phyloP scores from a whole-genome alignment of 1,140 invertebrate species.

The Philotrypesis tridentata region DNA sequence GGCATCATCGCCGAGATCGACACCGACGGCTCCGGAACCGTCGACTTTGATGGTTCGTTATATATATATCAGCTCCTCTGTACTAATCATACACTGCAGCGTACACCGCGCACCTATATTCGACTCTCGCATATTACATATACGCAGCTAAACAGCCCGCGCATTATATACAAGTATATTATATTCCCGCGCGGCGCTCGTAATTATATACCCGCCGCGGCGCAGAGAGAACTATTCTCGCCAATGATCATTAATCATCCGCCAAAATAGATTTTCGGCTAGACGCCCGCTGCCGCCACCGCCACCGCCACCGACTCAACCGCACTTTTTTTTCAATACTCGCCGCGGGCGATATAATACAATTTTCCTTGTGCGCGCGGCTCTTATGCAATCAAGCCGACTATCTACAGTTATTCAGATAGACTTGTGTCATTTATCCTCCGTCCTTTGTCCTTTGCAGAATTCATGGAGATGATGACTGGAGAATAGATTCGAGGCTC shows the following conservation, averaged over 20 bases:
- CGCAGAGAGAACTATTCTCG: too few species aligned
- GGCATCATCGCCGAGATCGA: constrained; percentile 96
- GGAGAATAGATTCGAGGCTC: constrained; percentile 79
- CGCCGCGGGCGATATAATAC: too few species aligned
- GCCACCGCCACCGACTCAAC: too few species aligned
- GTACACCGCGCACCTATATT: too few species aligned
- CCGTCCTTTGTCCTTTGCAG: constrained; percentile 68
- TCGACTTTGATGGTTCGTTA: constrained; percentile 87
- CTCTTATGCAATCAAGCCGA: too few species aligned
- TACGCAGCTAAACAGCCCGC: too few species aligned
- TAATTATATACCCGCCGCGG: background rate
- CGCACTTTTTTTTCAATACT: too few species aligned
- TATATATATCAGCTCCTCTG: background rate
- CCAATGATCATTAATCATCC: constrained; percentile 29
- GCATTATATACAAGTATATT: too few species aligned
- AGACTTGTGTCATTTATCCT: background rate
- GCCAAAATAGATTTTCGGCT: constrained; percentile 14
- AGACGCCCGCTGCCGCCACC: background rate
- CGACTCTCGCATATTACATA: background rate
- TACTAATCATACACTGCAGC: too few species aligned
- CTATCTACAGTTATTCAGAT: background rate
- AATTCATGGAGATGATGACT: constrained; percentile 92
- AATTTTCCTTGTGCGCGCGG: too few species aligned
- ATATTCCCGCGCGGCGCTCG: background rate
- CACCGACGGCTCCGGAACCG: constrained; percentile 93